Conservation (phyloP, 2,113 vertebrate genomes). For the Hippocampus barbouri region DNA sequence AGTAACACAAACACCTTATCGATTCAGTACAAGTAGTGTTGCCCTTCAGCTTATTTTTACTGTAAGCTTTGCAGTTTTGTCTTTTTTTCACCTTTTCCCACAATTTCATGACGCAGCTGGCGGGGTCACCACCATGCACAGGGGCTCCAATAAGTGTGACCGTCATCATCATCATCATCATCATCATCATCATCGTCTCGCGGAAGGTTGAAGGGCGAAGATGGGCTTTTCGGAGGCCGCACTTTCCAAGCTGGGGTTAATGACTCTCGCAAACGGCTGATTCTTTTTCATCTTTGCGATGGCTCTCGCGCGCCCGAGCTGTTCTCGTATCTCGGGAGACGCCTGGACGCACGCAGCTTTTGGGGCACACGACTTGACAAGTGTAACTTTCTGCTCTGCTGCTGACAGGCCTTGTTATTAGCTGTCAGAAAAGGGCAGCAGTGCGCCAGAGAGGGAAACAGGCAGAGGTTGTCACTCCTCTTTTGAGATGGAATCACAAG, state of each 20-base stretch:
- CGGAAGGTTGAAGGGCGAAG: conserved; percentile 42
- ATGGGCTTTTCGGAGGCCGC: conserved; percentile 42
- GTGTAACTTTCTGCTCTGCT: conserved; percentile 59
- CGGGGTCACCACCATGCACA: conserved; percentile 24
- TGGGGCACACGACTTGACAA: conserved; percentile 36
- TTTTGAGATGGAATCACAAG: conserved; percentile 6
- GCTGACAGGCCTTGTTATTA: conserved; percentile 61
- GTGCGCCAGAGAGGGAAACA: neutral
- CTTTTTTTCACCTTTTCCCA: neutral
- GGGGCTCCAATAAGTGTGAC: conserved; percentile 55
- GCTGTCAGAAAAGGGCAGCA: conserved; percentile 36
- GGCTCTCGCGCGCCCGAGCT: conserved; percentile 33
- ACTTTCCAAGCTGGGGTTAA: conserved; percentile 63
- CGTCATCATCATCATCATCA: conserved; percentile 44
- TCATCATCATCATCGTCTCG: conserved; percentile 46
- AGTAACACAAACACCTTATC: neutral
- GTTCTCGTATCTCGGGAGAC: conserved; percentile 45
- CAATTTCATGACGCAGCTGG: neutral
- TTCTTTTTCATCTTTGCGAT: conserved; percentile 35
- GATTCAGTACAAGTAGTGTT: neutral
- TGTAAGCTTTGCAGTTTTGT: neutral
- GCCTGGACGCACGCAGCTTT: conserved; percentile 24
- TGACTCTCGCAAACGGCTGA: conserved; percentile 50
- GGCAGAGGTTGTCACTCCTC: conserved; percentile 42
- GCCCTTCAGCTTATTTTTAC: neutral